Percentiles rank a stretch among this genome's conserved stretches.
These are phyloP conservation scores for Etheostoma spectabile DNA, from an alignment of 2,113 vertebrate genomes.

Conservation along the genomic window DNA sequence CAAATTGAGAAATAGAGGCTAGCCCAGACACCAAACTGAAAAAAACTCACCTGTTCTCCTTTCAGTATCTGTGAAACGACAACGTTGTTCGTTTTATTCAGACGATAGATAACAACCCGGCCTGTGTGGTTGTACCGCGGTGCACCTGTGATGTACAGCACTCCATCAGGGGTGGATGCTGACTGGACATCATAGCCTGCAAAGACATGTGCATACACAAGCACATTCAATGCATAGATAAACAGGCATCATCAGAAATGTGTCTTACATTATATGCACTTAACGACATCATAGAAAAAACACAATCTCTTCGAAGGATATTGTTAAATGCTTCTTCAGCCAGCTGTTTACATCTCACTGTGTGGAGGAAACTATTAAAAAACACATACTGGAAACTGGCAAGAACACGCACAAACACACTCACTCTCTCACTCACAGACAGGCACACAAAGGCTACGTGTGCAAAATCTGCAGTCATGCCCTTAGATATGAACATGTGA, in stretches of 20 bases:
- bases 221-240: neutral
- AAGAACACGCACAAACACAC: constrained; percentile 16
- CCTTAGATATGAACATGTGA: constrained; percentile 19
- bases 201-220: constrained; percentile 21
- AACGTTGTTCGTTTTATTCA: constrained; percentile 77
- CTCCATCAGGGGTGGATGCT: constrained; percentile 83
- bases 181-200: constrained; percentile 94
- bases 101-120: constrained; percentile 90
- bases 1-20: neutral
- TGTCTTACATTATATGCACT: neutral
- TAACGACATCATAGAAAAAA: constrained; percentile 6
- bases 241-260: neutral
- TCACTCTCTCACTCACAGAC: constrained; percentile 17
- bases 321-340: constrained; percentile 41
- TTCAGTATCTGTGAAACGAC: constrained; percentile 87
- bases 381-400: constrained; percentile 41
- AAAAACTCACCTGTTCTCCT: constrained; percentile 90
- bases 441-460: constrained; percentile 6
- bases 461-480: constrained; percentile 23
- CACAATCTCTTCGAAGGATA: constrained; percentile 21
- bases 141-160: constrained; percentile 92
- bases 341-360: constrained; percentile 39
- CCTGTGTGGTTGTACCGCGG: constrained; percentile 97
- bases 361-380: constrained; percentile 48
- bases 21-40: neutral